These are phyloP conservation scores for Drosophila atripex DNA, from an alignment of 2,888 invertebrate species.

Conservation along the genomic window DNA sequence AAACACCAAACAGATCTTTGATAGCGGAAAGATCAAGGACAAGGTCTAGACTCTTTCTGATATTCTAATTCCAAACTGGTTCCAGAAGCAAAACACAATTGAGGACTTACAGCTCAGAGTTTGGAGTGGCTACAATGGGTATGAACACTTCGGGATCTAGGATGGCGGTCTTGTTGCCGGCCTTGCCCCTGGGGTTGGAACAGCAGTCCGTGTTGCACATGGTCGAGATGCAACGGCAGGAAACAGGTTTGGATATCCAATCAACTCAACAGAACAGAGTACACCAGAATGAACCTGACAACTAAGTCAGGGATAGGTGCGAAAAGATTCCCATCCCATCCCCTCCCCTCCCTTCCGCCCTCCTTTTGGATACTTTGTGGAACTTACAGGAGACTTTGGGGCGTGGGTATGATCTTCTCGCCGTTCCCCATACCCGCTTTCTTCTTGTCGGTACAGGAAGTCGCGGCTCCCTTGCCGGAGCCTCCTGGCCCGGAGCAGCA, in stretches of 20 bases:
- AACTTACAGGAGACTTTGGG: constrained; percentile 69
- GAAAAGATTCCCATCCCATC: neutral
- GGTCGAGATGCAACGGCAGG: neutral
- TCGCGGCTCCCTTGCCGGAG: constrained; percentile 40
- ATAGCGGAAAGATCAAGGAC: constrained; percentile 70
- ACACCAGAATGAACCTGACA: constrained; percentile 8
- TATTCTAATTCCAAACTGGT: constrained; percentile 1
- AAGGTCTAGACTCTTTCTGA: constrained; percentile 18
- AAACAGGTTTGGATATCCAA: neutral
- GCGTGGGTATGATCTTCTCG: constrained; percentile 59
- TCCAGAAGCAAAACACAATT: constrained; percentile 1
- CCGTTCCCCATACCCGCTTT: neutral
- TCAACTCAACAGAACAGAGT: too few species aligned
- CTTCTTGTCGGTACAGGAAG: constrained; percentile 49
- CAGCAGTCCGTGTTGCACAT: constrained; percentile 50
- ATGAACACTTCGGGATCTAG: neutral
- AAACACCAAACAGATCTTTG: constrained; percentile 12
- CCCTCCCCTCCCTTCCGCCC: neutral
- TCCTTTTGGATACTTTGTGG: neutral
- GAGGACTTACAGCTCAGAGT: constrained; percentile 28
- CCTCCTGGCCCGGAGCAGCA: constrained; percentile 53
- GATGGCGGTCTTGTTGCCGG: constrained; percentile 29
- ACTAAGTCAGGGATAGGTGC: neutral
- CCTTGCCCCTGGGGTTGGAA: constrained; percentile 46
- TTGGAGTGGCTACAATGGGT: constrained; percentile 11